phyloP scores from a whole-genome alignment of 2,797 vertebrate species.

The Ctenopoma kingsleyae region DNA sequence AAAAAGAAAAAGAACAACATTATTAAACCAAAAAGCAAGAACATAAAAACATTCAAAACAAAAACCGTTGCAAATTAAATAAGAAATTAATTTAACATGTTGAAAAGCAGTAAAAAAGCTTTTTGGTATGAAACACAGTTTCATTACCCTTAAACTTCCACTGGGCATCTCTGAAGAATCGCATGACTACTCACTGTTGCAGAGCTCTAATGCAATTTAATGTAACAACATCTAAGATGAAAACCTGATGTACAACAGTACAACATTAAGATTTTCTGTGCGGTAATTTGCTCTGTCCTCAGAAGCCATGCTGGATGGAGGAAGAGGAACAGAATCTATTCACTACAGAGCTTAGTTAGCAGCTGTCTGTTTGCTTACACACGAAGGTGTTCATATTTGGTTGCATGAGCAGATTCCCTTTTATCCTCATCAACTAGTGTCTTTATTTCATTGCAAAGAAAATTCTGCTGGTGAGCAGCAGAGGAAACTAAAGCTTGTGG shows the following conservation, averaged over 20 bases:
- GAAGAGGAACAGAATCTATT: background rate
- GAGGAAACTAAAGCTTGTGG: constrained; percentile 13
- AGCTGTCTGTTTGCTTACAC: background rate
- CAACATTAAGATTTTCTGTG: background rate
- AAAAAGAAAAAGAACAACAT: background rate
- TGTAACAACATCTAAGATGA: background rate
- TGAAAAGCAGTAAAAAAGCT: background rate
- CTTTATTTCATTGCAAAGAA: constrained; percentile 16
- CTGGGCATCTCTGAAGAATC: background rate
- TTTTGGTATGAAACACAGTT: background rate
- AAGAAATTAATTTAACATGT: background rate
- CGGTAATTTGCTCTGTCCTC: background rate
- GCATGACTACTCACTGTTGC: background rate
- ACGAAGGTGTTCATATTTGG: constrained; percentile 3
- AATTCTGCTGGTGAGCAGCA: no score
- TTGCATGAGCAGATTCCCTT: constrained; percentile 8
- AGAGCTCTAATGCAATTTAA: background rate
- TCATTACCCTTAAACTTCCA: background rate
- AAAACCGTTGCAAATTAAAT: background rate
- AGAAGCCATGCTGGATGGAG: background rate
- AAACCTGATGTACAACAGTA: background rate
- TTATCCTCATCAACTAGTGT: background rate
- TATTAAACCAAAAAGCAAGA: background rate
- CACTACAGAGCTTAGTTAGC: background rate
- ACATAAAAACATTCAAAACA: background rate